Evolutionary conservation across 2,888 invertebrate genomes (phyloP), one percentile per base, ranked within the genome.

Genomic region (Clepsis dumicolana): DNA sequence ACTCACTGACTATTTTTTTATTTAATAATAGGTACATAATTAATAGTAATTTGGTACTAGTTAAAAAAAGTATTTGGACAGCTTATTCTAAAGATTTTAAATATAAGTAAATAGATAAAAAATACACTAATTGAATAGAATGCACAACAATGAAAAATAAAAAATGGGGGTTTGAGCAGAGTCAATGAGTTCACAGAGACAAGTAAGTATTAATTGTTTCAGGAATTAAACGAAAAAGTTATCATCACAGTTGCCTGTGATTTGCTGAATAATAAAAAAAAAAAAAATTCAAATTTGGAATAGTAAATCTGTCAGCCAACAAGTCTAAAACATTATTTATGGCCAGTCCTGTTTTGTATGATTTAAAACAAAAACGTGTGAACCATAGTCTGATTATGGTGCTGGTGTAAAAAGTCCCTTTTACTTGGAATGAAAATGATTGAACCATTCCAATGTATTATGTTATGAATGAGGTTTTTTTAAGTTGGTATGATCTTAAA

Each of bases 161-260:
- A 87, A 86, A 86, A 91, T 91, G 91, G 91, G 93, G 93, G 92
- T 90, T 89, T 85, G 86, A 89, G 90, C 92, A 93, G 93, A 93
- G 85, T 89, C 86, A 90, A 93, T 92, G 93, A 93, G 93, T 91
- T 89, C 77, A 85, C 84, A 78, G 80, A 81, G 67, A 64, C 75
- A 77, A 75, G 77, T 80, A 78, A 79, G 53, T n/a, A n/a, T n/a
- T n/a, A n/a, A n/a, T 56, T 50, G 48, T 56, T 52, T 24, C 14
- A n/a, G 14, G 35, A 56, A 56, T 18, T 5, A 35, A 56, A n/a
- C n/a, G n/a, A 24, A 56, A 56, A 48, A 21, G 21, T 10, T 21
- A 12, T 21, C 10, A 3, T 21, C 21, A 21, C 14, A 21, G 21
- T 48, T 21, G 21, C 21, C 21, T 48, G 12, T 48, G 48, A 12